Base-by-base conservation (phyloP, 64 coral and sea anemone species). In the Stichodactyla mertensii region DNA sequence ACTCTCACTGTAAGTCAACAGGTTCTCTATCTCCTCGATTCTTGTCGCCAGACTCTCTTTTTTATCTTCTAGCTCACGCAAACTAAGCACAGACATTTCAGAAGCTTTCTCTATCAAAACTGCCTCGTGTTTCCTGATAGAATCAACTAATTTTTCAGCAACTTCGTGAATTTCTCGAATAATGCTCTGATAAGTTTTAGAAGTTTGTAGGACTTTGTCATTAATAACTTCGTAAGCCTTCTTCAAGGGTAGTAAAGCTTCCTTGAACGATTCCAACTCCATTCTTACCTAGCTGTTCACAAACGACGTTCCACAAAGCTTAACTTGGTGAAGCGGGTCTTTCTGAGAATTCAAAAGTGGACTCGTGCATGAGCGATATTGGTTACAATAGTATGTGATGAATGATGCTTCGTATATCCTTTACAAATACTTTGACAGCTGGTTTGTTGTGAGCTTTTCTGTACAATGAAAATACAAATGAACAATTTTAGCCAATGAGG, bases 401-500 rank as follows among this genome's bases (percentile, higher is more conserved):
- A 74, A 74, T 74, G 24, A 66, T 66, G 36, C 62, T 6, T 66
- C 62, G 62, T 28, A 11, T 23, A 31, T 71, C 10, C 69, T 9
- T 74, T 23, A 27, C 66, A 71, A 71, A 71, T 26, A 20, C 7
- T 71, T 5, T 74, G 69, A 26, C 69, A 74, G n/a, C 69, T 74
- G 69, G n/a, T 4, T 28, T 74, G 11, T 12, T 8, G 4, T 66
- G 19, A 66, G 57, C 19, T 6, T 74, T 8, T 74, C 27, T 71
- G 0, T 71, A 28, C 24, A 74, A 4, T 74, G 62, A 6, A 16
- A 74, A 36, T 31, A 74, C 23, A 13, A 74, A 31, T 74, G 69
- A 74, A 74, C 24, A 74, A 74, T 74, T 74, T 74, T 31, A 31
- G 69, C 69, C 69, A 74, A 74, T 74, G 11, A 74, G 69, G 24